Percentiles rank a stretch among this genome's conserved stretches.
Conservation (phyloP, 2,797 vertebrate species). For the Borostomias antarcticus region DNA sequence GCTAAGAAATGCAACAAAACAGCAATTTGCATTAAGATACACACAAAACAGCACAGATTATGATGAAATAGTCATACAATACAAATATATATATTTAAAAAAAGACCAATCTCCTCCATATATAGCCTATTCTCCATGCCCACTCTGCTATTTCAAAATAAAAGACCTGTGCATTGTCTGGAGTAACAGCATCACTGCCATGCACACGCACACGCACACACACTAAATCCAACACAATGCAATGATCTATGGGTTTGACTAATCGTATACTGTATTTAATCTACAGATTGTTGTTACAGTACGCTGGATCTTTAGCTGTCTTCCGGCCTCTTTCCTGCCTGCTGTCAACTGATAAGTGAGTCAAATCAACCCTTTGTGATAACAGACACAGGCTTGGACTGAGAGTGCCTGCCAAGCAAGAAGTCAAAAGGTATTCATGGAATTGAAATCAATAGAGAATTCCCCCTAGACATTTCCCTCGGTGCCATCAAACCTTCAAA, state of each 20-base stretch:
- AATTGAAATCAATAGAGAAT: constrained; percentile 69
- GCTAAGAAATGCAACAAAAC: no score
- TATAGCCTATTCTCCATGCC: no score
- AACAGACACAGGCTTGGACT: constrained; percentile 47
- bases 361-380: constrained; percentile 54
- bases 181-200: no score
- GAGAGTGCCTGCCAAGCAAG: constrained; percentile 49
- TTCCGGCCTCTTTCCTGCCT: constrained; percentile 59
- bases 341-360: constrained; percentile 68
- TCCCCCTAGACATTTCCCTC: constrained; percentile 32
- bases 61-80: no score
- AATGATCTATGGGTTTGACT: constrained; percentile 22
- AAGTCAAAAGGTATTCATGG: constrained; percentile 60
- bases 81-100: no score
- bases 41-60: no score
- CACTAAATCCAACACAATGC: constrained; percentile 1
- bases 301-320: constrained; percentile 47
- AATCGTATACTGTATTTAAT: constrained; percentile 60
- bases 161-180: no score
- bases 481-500: constrained; percentile 17
- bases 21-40: no score
- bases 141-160: no score
- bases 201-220: not conserved
- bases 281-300: constrained; percentile 54
- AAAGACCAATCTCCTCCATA: no score